Evolutionary conservation across 1,140 invertebrate species (phyloP).

Genomic region (Magallana ariakensis): DNA sequence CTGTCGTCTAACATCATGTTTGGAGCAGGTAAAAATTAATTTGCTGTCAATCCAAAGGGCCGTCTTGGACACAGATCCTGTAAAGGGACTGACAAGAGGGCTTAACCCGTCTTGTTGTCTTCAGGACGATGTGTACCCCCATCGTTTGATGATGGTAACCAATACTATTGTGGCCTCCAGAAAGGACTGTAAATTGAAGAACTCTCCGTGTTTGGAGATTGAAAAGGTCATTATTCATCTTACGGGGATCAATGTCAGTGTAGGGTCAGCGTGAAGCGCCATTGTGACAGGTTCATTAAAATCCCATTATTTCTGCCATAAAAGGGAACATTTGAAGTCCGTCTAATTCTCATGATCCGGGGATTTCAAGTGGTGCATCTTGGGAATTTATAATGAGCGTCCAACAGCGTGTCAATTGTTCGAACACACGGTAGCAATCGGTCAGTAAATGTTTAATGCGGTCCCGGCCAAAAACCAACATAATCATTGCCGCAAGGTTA

Average conservation of each 20-base stretch:
- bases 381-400: conserved; percentile 18
- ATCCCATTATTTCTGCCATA: conserved; percentile 10
- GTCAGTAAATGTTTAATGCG: not conserved
- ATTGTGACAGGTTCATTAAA: conserved; percentile 28
- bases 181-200: conserved; percentile 23
- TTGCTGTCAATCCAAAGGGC: not conserved
- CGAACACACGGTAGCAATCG: not conserved
- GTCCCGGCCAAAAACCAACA: not conserved
- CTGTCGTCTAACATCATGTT: no score
- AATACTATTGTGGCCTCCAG: not conserved
- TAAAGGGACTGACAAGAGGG: not conserved
- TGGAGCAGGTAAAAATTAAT: not conserved
- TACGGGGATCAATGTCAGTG: conserved; percentile 10
- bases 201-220: conserved; percentile 17
- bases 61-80: not conserved
- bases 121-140: not conserved
- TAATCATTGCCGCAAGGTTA: not conserved
- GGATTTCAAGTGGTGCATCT: conserved; percentile 26
- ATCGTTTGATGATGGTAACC: not conserved
- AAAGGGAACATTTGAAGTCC: conserved; percentile 23
- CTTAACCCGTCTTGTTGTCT: not conserved
- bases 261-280: not conserved
- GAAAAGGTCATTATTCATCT: conserved; percentile 19
- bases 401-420: conserved; percentile 16
- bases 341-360: conserved; percentile 13